A percentile compares a stretch with the other conserved stretches of the same genome.
Evolutionary conservation across 1,140 invertebrate genomes (phyloP).

Genomic region (Trachymyrmex septentrionalis): DNA sequence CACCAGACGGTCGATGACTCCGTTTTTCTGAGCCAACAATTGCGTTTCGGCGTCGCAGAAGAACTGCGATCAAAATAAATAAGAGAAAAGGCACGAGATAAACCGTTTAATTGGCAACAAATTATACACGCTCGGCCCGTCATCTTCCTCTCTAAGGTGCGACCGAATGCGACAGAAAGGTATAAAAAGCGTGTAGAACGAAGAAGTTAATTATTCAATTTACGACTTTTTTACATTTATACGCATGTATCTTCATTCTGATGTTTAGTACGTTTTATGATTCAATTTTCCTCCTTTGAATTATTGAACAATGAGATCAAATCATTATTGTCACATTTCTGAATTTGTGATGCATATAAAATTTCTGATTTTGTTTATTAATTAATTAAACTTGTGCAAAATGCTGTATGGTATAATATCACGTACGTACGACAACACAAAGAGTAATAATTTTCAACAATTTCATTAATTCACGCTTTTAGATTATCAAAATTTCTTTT

Average conservation of each 20-base stretch:
- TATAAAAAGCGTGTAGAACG: not conserved
- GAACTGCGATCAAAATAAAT: not conserved
- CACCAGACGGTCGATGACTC: constrained; percentile 57
- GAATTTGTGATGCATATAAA: not conserved
- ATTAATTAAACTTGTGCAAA: constrained; percentile 19
- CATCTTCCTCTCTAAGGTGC: constrained; percentile 10
- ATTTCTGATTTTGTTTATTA: not conserved
- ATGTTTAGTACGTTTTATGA: constrained; percentile 23
- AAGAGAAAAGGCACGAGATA: not conserved
- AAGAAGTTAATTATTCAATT: constrained; percentile 46
- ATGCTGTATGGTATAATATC: not conserved
- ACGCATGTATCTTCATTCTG: constrained; percentile 16
- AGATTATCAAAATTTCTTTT: constrained; percentile 9
- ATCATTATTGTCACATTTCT: not conserved
- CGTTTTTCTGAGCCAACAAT: constrained; percentile 61
- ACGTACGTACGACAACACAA: not conserved
- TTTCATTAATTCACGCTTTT: not conserved
- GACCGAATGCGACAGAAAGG: not conserved
- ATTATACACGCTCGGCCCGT: constrained; percentile 33
- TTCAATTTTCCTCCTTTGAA: constrained; percentile 23
- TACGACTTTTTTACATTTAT: constrained; percentile 41
- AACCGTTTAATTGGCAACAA: constrained; percentile 55
- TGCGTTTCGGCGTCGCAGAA: constrained; percentile 7
- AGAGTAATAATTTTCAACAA: constrained; percentile 2
- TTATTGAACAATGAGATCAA: not conserved